Conservation (phyloP, 2,797 vertebrate genomes). For the Nannoperca obscura region DNA sequence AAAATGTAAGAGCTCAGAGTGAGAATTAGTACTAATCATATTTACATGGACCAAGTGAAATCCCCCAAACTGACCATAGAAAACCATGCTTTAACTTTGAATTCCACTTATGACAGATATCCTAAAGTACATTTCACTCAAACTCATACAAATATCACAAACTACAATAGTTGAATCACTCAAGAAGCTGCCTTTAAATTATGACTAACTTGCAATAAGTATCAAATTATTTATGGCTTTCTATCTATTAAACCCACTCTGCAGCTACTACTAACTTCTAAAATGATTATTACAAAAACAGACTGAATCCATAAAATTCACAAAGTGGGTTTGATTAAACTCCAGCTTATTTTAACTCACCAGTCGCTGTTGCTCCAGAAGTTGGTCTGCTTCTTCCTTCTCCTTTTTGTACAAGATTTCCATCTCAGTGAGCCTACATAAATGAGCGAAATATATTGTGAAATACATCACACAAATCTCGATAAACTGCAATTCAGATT, state of each 20-base stretch:
- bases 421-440: slow-evolving; percentile 95
- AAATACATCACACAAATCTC: not conserved
- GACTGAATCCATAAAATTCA: slow-evolving; percentile 3
- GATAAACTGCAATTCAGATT: not conserved
- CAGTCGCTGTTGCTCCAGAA: slow-evolving; percentile 98
- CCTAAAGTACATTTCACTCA: slow-evolving; percentile 50
- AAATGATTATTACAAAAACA: slow-evolving; percentile 12
- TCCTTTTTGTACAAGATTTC: slow-evolving; percentile 99
- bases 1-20: slow-evolving; percentile 79
- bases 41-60: slow-evolving; percentile 85
- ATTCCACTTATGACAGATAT: slow-evolving; percentile 29
- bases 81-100: slow-evolving; percentile 69
- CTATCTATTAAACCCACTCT: slow-evolving; percentile 35
- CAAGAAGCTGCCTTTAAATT: slow-evolving; percentile 25
- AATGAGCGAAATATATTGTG: slow-evolving; percentile 24
- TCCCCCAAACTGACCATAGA: slow-evolving; percentile 22
- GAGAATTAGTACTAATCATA: slow-evolving; percentile 92
- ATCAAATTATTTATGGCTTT: slow-evolving; percentile 6
- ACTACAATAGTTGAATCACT: slow-evolving; percentile 23
- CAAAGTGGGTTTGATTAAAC: slow-evolving; percentile 40
- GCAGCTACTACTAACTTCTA: slow-evolving; percentile 18
- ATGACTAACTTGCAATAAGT: slow-evolving; percentile 13
- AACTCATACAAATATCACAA: slow-evolving; percentile 49
- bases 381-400: slow-evolving; percentile 98
- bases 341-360: slow-evolving; percentile 82